Evolutionary conservation across 2,888 invertebrate species (phyloP), one percentile per base, ranked within the genome.

Genomic region (Drosophila mayaguana): DNA sequence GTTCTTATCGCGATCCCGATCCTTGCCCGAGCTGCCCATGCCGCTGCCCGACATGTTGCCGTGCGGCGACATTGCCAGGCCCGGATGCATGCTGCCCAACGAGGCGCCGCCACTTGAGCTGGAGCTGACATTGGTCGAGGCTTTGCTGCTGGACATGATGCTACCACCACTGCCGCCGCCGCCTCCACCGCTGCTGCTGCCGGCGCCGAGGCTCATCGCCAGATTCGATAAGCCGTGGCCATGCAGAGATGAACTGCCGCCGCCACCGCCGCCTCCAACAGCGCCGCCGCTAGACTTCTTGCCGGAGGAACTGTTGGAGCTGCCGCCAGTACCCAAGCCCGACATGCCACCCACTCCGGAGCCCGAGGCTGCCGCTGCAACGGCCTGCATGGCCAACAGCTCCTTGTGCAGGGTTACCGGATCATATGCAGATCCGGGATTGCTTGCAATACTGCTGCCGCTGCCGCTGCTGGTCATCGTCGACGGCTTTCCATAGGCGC

Each of bases 391-490:
- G 62, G 93, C 93, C 69, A 93, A 80, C 57, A 93, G 78, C 78
- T 93, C 93, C 80, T 93, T 93, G 77, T 93, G 93, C 74, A 93
- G 82, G 42, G 91, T 92, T 20, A 92, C 92, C 25, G 93, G 92
- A 84, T 93, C 93, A 62, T 93, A 93, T 14, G 92, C 92, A 4
- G 92, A 92, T 18, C 91, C 91, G 0, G 92, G 91, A 67, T 90
- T 90, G 16, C 91, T 83, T 3, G 89, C 77, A 72, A 92, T 74
- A 63, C 88, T 77, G 62, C 83, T 84, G 55, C 74, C 77, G 20
- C 92, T 87, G 68, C 90, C 76, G 63, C 87, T 84, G 79, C 83
- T 88, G 22, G 92, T 89, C 76, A 84, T 78, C 20, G 91, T 86
- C 54, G 92, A 90, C 45, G 92, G 91, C 72, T 93, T 93, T 2